Evolutionary conservation across 2,888 invertebrate species (phyloP).

Genomic region (Pterostichus madidus): DNA sequence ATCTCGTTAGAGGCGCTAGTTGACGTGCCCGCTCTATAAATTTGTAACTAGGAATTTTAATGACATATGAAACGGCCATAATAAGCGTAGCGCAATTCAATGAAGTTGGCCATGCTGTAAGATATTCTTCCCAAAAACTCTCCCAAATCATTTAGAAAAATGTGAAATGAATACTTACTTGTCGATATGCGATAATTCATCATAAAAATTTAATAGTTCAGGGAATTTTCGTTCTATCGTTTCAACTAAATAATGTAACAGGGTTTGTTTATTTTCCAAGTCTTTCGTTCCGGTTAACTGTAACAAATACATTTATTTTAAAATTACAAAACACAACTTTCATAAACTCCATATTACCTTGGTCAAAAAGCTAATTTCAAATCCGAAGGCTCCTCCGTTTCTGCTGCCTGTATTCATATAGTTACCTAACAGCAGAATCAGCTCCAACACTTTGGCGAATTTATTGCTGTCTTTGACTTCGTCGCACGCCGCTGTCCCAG

Average conservation of each 20-base stretch:
- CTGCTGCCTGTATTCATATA: conserved; percentile 98
- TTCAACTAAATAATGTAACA: conserved; percentile 95
- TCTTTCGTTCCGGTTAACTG: conserved; percentile 94
- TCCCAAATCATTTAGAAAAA: too few species aligned
- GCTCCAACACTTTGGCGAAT: conserved; percentile 93
- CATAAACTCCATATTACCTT: too few species aligned
- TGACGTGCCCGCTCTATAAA: too few species aligned
- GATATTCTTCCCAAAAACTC: too few species aligned
- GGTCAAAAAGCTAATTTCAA: conserved; percentile 96
- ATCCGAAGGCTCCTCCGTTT: conserved; percentile 96
- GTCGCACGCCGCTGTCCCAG: conserved; percentile 96
- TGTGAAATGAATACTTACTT: conserved; percentile 76
- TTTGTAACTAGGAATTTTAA: too few species aligned
- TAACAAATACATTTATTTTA: conserved; percentile 70
- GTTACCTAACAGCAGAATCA: conserved; percentile 95
- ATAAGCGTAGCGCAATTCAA: too few species aligned
- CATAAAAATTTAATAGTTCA: conserved; percentile 89
- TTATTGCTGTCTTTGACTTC: conserved; percentile 94
- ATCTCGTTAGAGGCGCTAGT: too few species aligned
- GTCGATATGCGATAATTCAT: conserved; percentile 95
- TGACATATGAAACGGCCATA: too few species aligned
- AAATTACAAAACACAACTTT: too few species aligned
- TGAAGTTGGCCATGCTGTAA: too few species aligned
- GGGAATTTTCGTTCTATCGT: conserved; percentile 93
- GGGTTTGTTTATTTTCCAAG: conserved; percentile 93